These are phyloP conservation scores for Lytechinus variegatus DNA, from an alignment of 35 echinoderm and acorn worm species.

Conservation along the genomic window DNA sequence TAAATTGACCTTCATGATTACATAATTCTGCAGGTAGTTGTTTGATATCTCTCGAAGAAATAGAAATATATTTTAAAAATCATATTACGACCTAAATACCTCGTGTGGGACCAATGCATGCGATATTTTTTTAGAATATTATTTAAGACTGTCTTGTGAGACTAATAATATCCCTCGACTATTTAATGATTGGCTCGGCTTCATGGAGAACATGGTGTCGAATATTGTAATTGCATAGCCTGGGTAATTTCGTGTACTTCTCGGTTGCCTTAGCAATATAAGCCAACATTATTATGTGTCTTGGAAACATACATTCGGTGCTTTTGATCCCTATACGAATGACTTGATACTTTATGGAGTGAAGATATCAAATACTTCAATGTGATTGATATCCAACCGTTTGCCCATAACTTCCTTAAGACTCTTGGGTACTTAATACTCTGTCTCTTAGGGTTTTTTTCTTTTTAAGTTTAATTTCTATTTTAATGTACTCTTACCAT, in stretches of 20 bases:
- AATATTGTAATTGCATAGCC: not conserved
- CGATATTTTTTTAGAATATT: not conserved
- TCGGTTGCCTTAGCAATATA: not conserved
- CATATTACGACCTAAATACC: too few species aligned
- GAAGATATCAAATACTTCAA: not conserved
- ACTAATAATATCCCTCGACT: not conserved
- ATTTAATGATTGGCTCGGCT: not conserved
- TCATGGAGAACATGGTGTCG: not conserved
- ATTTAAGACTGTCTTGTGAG: not conserved
- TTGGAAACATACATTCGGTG: not conserved
- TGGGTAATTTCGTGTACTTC: not conserved
- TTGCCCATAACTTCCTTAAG: not conserved
- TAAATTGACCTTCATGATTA: too few species aligned
- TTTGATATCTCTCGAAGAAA: too few species aligned
- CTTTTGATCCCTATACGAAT: not conserved
- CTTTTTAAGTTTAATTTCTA: too few species aligned
- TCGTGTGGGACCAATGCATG: not conserved
- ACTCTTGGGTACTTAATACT: not conserved
- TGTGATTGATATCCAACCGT: not conserved
- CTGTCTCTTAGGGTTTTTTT: too few species aligned
- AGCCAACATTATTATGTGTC: not conserved
- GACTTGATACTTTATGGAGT: not conserved
- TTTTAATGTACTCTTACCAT: not conserved
- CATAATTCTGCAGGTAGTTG: too few species aligned
- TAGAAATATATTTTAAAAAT: too few species aligned